phyloP scores from a whole-genome alignment of 2,888 invertebrate genomes.

The Acleris laterana region DNA sequence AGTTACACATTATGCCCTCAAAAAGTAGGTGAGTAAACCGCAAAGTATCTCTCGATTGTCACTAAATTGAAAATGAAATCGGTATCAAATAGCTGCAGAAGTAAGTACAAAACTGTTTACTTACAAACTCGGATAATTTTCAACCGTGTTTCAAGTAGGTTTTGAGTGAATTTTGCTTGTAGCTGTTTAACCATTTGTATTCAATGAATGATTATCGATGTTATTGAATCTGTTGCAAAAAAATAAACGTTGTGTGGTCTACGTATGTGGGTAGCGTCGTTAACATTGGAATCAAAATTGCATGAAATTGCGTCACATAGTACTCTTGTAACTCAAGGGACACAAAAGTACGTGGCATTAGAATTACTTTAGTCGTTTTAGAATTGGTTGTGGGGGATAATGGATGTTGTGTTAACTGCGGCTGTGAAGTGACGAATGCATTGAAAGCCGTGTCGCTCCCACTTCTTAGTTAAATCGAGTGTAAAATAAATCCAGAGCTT shows the following conservation, averaged over 20 bases:
- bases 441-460: conserved; percentile 57
- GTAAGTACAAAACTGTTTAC: conserved; percentile 26
- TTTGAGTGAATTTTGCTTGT: conserved; percentile 3
- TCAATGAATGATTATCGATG: conserved; percentile 36
- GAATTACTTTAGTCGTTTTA: conserved; percentile 8
- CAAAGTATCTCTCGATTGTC: conserved; percentile 40
- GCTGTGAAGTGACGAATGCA: conserved; percentile 61
- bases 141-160: not conserved
- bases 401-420: conserved; percentile 48
- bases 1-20: conserved; percentile 21
- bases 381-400: conserved; percentile 7
- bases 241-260: conserved; percentile 67
- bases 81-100: conserved; percentile 46
- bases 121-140: not conserved
- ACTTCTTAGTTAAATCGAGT: conserved; percentile 57
- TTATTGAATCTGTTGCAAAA: conserved; percentile 40
- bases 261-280: conserved; percentile 65
- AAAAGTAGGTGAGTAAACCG: conserved; percentile 24
- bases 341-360: not conserved
- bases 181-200: not conserved
- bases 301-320: conserved; percentile 81
- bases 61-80: conserved; percentile 47
- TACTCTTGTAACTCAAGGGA: not conserved
- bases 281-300: conserved; percentile 63
- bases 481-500: conserved; percentile 45